Percentiles rank a stretch among this genome's conserved stretches.
phyloP scores from a whole-genome alignment of 2,797 vertebrate species.

The Sylvia borin region DNA sequence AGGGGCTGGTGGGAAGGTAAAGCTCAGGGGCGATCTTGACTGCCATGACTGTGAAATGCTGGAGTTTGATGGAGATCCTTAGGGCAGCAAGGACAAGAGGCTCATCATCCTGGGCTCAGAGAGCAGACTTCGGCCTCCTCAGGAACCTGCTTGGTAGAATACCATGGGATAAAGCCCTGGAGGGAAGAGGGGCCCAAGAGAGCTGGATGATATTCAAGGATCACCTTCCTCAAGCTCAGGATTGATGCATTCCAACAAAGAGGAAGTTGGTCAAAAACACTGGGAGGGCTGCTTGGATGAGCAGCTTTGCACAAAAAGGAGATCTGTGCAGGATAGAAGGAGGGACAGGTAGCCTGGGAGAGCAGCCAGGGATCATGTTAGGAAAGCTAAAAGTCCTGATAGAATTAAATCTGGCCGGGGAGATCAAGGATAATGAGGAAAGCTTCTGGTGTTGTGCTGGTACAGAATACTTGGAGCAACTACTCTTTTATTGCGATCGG shows the following conservation, averaged over 20 bases:
- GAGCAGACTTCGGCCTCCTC: neutral
- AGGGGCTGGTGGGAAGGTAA: neutral
- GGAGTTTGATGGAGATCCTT: neutral
- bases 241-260: neutral
- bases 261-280: neutral
- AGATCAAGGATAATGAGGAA: neutral
- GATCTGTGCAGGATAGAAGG: neutral
- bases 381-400: neutral
- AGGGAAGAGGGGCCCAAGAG: neutral
- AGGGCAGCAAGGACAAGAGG: neutral
- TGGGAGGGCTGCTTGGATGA: neutral
- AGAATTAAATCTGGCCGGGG: neutral
- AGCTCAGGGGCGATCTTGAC: neutral
- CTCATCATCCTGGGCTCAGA: neutral
- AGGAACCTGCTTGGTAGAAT: neutral
- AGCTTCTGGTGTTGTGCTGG: neutral
- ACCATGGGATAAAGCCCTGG: neutral
- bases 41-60: neutral
- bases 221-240: neutral
- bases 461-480: neutral
- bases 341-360: neutral
- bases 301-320: neutral
- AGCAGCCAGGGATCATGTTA: neutral
- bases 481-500: neutral
- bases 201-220: neutral